Evolutionary conservation across 1,140 invertebrate genomes (phyloP).

Genomic region (Oscheius sp.): DNA sequence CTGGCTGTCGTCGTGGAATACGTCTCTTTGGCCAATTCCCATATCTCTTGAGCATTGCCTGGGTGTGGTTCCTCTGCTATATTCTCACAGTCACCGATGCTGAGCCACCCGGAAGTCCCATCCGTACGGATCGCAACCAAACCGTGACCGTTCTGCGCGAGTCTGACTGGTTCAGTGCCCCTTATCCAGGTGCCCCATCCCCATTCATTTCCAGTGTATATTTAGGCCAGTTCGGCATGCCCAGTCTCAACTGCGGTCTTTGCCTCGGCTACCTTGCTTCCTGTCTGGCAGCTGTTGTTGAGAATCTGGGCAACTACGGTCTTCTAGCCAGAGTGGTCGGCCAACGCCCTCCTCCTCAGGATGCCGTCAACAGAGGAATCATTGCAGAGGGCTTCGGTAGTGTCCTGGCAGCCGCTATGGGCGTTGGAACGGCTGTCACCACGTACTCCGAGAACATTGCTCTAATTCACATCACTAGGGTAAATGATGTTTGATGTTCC

Average conservation of each 20-base stretch:
- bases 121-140: constrained; percentile 51
- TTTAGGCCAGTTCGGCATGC: constrained; percentile 61
- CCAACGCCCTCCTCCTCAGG: constrained; percentile 14
- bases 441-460: constrained; percentile 32
- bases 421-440: constrained; percentile 16
- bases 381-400: constrained; percentile 16
- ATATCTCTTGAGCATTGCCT: constrained; percentile 54
- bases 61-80: constrained; percentile 54
- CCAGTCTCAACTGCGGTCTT: constrained; percentile 53
- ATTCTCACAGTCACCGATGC: constrained; percentile 50
- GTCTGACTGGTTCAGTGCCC: constrained; percentile 54
- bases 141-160: constrained; percentile 48
- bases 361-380: constrained; percentile 32
- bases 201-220: background rate
- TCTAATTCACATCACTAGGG: constrained; percentile 27
- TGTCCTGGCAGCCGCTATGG: background rate
- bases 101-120: constrained; percentile 47
- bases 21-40: constrained; percentile 51
- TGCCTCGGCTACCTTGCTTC: constrained; percentile 60
- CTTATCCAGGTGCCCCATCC: constrained; percentile 43
- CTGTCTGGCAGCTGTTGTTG: constrained; percentile 58
- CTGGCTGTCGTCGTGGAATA: constrained; percentile 45
- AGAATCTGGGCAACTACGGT: constrained; percentile 62
- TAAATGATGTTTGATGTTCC: no score
- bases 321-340: constrained; percentile 19